A percentile compares a stretch with the other conserved stretches of the same genome.
Evolutionary conservation across 1,140 invertebrate species (phyloP).

Genomic region (Hyles euphorbiae): DNA sequence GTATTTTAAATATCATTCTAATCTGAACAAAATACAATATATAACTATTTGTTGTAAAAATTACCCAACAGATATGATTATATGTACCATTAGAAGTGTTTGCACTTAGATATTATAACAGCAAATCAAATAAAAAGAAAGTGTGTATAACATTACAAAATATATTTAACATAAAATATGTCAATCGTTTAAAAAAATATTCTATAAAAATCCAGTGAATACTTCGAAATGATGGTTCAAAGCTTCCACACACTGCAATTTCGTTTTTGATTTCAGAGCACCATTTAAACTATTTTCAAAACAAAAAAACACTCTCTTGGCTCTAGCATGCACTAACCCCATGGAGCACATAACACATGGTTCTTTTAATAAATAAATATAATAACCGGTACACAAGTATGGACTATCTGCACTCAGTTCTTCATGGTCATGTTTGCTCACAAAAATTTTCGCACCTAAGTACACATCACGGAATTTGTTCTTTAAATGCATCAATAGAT

Average conservation of each 20-base stretch:
- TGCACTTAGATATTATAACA: too few species aligned
- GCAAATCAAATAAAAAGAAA: too few species aligned
- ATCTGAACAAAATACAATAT: too few species aligned
- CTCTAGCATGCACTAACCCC: slow-evolving; percentile 93
- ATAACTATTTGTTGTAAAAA: too few species aligned
- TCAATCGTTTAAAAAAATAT: background rate
- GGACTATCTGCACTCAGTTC: slow-evolving; percentile 67
- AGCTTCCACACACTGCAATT: slow-evolving; percentile 85
- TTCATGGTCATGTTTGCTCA: slow-evolving; percentile 24
- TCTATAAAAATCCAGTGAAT: slow-evolving; percentile 68
- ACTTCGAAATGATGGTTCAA: slow-evolving; percentile 96
- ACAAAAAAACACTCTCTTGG: slow-evolving; percentile 88
- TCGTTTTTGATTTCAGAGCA: slow-evolving; percentile 81
- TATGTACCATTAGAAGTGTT: too few species aligned
- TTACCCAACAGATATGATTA: too few species aligned
- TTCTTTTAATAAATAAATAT: slow-evolving; percentile 88
- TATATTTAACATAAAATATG: background rate
- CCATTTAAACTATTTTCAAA: slow-evolving; percentile 77
- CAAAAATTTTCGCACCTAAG: slow-evolving; percentile 44
- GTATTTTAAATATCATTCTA: too few species aligned
- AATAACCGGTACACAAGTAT: slow-evolving; percentile 94
- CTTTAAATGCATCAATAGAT: slow-evolving; percentile 40
- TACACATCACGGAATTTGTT: slow-evolving; percentile 37
- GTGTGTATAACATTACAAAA: background rate
- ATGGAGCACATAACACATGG: slow-evolving; percentile 97